phyloP scores from a whole-genome alignment of 2,888 invertebrate species.

The Trypoxylon attenuatum region DNA sequence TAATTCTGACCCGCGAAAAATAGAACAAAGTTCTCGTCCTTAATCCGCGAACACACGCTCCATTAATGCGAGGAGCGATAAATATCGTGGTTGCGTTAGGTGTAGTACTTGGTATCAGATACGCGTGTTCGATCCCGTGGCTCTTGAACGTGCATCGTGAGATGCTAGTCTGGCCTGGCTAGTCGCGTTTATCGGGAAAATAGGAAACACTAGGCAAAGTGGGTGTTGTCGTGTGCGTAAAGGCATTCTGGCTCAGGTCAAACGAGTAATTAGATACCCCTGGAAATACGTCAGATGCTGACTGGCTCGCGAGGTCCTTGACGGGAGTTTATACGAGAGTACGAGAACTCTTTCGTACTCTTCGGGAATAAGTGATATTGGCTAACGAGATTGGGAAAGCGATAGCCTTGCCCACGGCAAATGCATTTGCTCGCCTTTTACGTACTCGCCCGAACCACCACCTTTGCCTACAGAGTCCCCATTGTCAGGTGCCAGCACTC shows the following conservation, averaged over 20 bases:
- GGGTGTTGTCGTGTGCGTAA: conserved; percentile 46
- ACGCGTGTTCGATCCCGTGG: too few species aligned
- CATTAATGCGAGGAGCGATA: too few species aligned
- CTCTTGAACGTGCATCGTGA: too few species aligned
- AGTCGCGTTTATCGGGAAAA: conserved; percentile 23
- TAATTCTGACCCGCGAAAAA: too few species aligned
- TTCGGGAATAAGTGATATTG: conserved; percentile 54
- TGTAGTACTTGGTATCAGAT: too few species aligned
- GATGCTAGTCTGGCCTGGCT: too few species aligned
- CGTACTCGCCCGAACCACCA: conserved; percentile 20
- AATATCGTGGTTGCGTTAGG: too few species aligned
- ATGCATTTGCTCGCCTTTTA: conserved; percentile 18
- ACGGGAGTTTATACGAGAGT: conserved; percentile 36
- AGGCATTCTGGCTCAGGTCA: conserved; percentile 57
- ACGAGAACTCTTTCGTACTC: conserved; percentile 35
- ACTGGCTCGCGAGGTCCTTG: conserved; percentile 49
- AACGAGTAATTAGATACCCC: conserved; percentile 71
- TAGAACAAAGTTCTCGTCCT: too few species aligned
- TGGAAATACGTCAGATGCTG: conserved; percentile 67
- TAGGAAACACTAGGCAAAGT: conserved; percentile 25
- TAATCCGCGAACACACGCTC: too few species aligned
- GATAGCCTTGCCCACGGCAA: conserved; percentile 48
- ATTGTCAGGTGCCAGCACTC: conserved; percentile 9
- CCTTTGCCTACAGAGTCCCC: conserved; percentile 4
- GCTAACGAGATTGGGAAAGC: conserved; percentile 57